Base-by-base conservation (phyloP, 1,140 invertebrate genomes). In the Cotesia typhae region DNA sequence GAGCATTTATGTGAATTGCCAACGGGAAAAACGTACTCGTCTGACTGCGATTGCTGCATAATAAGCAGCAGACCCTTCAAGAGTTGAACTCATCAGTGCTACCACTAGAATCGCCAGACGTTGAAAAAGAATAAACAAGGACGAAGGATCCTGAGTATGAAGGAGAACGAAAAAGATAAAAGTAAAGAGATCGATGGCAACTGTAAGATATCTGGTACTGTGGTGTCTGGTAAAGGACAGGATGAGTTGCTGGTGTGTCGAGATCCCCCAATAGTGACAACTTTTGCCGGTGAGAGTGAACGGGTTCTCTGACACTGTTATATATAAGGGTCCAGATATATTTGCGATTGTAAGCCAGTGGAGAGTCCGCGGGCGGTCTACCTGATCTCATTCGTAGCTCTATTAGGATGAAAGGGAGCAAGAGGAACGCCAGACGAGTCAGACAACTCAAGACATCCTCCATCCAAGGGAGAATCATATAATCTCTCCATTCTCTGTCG, bases 201-300 rank as follows among this genome's bases (percentile, higher is more conserved):
- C 52, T 20, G 52, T 17, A 52, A 67, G 51, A 67, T 64, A 36
- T 20, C 28, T 61, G 41, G 41, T 47, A 47, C 41, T 47, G 6
- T 47, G 41, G 41, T 47, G 41, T 47, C 6, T 47, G 41, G 6
- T 47, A n/a, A 17, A 10, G 41, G 41, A 47, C 41, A 47, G 41
- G 41, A 10, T 47, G 41, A 47, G 41, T 6, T 41, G 38, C 41
- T 47, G 41, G 10, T 9, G 28, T 12, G 28, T 61, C 9, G 66
- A 57, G 66, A 52, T 20, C 53, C 51, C 66, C 66, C 51, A 67
- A 67, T 52, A 52, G 66, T 52, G 66, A 67, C 41, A 67, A 51
- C 65, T 67, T 67, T 38, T 67, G 65, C 41, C 10, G 47, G 20
- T 35, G 51, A 67, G 47, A 67, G 14, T 47, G 66, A 67, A 67